Evolutionary conservation across 1,140 invertebrate genomes (phyloP).

Genomic region (Vollenhovia emeryi): DNA sequence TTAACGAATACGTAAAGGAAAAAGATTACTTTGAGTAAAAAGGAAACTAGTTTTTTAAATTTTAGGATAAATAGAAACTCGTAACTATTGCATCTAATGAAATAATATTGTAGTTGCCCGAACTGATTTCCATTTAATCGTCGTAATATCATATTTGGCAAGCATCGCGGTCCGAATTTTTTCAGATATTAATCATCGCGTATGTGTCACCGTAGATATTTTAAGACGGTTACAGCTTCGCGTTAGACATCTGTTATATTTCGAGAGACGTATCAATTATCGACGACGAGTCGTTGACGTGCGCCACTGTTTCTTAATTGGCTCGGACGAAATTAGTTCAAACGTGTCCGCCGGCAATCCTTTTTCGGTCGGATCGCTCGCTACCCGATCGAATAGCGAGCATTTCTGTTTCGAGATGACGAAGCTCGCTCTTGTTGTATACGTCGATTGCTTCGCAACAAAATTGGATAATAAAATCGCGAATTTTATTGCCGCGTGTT

Average conservation of each 20-base stretch:
- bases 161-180: not conserved
- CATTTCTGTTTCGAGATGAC: not conserved
- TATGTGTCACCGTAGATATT: not conserved
- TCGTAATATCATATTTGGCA: not conserved
- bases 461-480: not conserved
- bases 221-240: not conserved
- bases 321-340: slow-evolving; percentile 48
- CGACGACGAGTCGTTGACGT: slow-evolving; percentile 7
- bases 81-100: not conserved
- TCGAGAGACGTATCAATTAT: slow-evolving; percentile 44
- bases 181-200: not conserved
- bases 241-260: not conserved
- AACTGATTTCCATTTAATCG: not conserved
- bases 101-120: not conserved
- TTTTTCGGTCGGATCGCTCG: slow-evolving; percentile 24
- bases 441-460: not conserved
- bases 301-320: slow-evolving; percentile 36
- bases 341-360: slow-evolving; percentile 29
- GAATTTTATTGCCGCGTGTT: not conserved
- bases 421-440: not conserved
- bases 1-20: not conserved
- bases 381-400: slow-evolving; percentile 8
- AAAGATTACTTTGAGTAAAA: not conserved
- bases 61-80: not conserved
- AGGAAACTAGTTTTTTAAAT: not conserved